phyloP scores from a whole-genome alignment of 2,113 vertebrate species.

The Labrus mixtus region DNA sequence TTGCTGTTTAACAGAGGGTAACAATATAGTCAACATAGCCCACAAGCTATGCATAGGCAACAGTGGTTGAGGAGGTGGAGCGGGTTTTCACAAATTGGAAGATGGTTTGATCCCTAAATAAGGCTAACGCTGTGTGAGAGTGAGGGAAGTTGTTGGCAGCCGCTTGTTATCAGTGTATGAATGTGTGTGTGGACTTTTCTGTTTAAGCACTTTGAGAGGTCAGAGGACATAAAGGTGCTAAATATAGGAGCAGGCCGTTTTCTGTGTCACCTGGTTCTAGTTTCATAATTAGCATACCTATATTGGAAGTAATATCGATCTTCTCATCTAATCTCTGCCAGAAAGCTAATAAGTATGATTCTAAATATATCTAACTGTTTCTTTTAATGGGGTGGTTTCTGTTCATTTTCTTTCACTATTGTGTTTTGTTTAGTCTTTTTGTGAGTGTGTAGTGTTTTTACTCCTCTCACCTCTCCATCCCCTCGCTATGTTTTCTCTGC shows the following conservation, averaged over 20 bases:
- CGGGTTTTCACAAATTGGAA: neutral
- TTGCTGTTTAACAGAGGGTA: neutral
- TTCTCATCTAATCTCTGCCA: conserved; percentile 1
- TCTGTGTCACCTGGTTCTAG: neutral
- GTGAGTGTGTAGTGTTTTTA: conserved; percentile 29
- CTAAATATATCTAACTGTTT: conserved; percentile 17
- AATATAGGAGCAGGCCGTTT: neutral
- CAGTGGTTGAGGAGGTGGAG: neutral
- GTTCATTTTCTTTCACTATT: neutral
- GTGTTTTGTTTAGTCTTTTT: conserved; percentile 1
- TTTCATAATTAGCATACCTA: neutral
- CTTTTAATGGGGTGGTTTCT: conserved; percentile 25
- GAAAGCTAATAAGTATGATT: conserved; percentile 18
- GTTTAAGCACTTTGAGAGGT: neutral
- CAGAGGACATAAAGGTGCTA: neutral
- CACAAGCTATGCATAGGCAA: no score
- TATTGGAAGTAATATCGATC: neutral
- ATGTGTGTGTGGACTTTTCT: neutral
- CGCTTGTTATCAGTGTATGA: neutral
- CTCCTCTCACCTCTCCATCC: conserved; percentile 25
- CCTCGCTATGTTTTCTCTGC: conserved; percentile 50
- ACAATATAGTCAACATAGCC: no score
- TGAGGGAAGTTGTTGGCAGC: no score
- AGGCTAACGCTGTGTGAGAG: neutral
- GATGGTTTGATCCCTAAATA: neutral